phyloP scores from a whole-genome alignment of 2,797 vertebrate genomes.

The Pantherophis alleghaniensis region DNA sequence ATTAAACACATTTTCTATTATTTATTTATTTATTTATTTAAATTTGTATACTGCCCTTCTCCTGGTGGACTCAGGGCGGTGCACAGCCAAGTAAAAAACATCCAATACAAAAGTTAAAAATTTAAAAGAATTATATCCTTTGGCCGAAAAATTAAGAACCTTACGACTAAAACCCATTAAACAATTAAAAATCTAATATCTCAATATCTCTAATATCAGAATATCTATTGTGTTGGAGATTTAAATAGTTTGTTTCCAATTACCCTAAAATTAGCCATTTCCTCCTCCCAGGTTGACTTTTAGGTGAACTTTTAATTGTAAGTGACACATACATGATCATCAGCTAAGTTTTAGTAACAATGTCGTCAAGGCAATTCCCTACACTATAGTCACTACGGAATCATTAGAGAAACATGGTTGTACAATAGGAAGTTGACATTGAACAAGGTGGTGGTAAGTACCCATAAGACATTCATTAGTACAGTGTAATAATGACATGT shows the following conservation, averaged over 20 bases:
- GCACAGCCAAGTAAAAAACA: no score
- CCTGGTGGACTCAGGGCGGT: no score
- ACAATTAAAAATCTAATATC: no score
- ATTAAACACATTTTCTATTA: neutral
- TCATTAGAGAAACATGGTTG: conserved; percentile 31
- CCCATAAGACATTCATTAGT: conserved; percentile 49
- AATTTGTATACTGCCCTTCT: no score
- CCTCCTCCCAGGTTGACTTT: neutral
- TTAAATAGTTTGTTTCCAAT: neutral
- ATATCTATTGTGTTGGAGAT: neutral
- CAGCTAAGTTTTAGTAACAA: neutral
- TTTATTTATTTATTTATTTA: no score
- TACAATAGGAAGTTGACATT: conserved; percentile 53
- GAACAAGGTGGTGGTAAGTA: conserved; percentile 35
- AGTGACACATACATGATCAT: neutral
- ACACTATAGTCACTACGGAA: neutral
- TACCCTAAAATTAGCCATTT: neutral
- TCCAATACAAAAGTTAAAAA: no score
- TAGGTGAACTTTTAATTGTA: neutral
- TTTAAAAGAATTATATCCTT: no score
- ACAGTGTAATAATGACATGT: neutral
- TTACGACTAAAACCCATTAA: no score
- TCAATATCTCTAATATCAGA: no score
- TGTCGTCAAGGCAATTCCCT: neutral
- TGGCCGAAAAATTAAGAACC: no score